A percentile compares a stretch with the other conserved stretches of the same genome.
Evolutionary conservation across 2,113 vertebrate genomes (phyloP).

Genomic region (Tetrax tetrax): DNA sequence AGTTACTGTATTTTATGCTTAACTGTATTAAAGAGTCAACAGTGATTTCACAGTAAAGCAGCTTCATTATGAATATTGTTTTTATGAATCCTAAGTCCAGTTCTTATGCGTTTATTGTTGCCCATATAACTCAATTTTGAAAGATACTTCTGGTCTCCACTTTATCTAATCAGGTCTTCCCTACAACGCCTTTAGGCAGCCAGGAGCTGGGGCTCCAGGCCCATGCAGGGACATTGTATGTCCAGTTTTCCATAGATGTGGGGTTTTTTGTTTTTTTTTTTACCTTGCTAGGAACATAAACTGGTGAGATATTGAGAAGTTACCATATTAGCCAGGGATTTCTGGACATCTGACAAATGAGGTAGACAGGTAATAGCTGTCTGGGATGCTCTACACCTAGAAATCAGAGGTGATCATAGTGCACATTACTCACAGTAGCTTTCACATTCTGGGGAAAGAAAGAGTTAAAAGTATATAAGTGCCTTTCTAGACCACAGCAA

Average conservation of each 20-base stretch:
- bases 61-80: conserved; percentile 37
- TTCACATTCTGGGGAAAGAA: neutral
- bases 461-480: neutral
- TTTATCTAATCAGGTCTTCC: neutral
- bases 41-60: conserved; percentile 41
- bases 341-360: neutral
- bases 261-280: neutral
- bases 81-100: conserved; percentile 28
- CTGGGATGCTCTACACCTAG: neutral
- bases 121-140: neutral
- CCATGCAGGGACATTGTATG: accelerated
- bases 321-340: neutral
- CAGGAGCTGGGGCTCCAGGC: neutral
- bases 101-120: neutral
- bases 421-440: neutral
- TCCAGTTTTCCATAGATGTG: neutral
- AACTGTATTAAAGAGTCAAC: conserved; percentile 43
- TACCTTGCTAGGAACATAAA: neutral
- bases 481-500: neutral
- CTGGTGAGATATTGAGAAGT: neutral
- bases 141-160: neutral
- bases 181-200: neutral
- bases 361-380: neutral
- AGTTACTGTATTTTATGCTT: conserved; percentile 57
- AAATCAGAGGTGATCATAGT: neutral